Base-by-base conservation (phyloP, 2,113 vertebrate species). In the Nannospalax galili region DNA sequence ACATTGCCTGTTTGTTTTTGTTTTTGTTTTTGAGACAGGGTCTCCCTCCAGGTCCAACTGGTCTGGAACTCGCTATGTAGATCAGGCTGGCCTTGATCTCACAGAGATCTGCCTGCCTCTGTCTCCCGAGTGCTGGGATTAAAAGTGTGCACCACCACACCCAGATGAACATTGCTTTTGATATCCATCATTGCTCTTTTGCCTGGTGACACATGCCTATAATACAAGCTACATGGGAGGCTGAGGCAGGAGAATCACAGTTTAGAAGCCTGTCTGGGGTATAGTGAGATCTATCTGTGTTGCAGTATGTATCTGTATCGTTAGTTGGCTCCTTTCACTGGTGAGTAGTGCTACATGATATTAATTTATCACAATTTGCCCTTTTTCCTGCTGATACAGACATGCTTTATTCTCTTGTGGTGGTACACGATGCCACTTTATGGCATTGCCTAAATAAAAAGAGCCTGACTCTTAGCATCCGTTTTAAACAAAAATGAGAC, bases 261-360 rank as follows among this genome's bases (percentile, higher is more conserved):
- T 77, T 69, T 65, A 26, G 20, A 69, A 32, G 3, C 82, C 64
- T 85, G 4, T 48, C 7, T 26, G 65, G 65, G 32, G 32, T 52
- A n/a, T 22, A 69, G 84, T 7, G 6, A n/a, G 45, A 26, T 70
- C 42, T 16, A n/a, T 85, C 42, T 3, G 48, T 48, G 28, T 65
- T 32, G 60, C 40, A 64, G 80, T 7, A 32, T n/a, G 35, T 64
- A 65, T n/a, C 6, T 26, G 32, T 22, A n/a, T n/a, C n/a, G n/a
- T n/a, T n/a, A 56, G 22, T 70, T 74, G 28, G 14, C 37, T 94
- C n/a, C 4, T 86, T 73, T 86, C 17, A 67, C 42, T 56, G 9
- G 30, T 32, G 42, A 84, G 12, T 81, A 92, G 77, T 96, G 82
- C 72, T n/a, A 32, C 78, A 80, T 26, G n/a, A 4, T 88, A 91